Conservation (phyloP, 2,113 vertebrate genomes). For the Notarius lentiginosus region DNA sequence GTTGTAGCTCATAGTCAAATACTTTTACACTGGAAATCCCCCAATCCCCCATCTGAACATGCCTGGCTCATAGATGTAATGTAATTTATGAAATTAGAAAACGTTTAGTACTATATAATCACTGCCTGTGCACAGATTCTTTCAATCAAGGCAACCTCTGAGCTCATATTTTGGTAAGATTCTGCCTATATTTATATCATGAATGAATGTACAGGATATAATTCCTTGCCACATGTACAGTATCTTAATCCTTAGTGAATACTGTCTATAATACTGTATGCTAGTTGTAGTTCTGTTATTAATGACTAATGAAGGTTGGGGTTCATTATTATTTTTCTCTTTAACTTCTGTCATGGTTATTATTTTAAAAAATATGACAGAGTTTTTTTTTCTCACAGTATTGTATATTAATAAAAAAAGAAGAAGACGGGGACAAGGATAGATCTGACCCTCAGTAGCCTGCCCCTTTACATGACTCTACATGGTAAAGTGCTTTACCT, state of each 20-base stretch:
- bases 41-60: not conserved
- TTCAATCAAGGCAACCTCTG: not conserved
- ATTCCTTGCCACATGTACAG: not conserved
- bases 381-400: not conserved
- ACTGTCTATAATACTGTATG: not conserved
- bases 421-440: not conserved
- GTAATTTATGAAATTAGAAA: not conserved
- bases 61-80: not conserved
- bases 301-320: not conserved
- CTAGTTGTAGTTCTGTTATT: not conserved
- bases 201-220: not conserved
- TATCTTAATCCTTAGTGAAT: not conserved
- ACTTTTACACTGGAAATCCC: not conserved
- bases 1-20: constrained; percentile 5
- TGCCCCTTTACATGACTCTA: not conserved
- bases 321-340: not conserved
- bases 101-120: not conserved
- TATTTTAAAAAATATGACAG: not conserved
- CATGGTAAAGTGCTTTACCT: not conserved
- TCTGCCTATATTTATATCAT: not conserved
- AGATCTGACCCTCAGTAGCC: not conserved
- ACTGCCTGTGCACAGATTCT: not conserved
- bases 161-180: not conserved
- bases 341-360: not conserved
- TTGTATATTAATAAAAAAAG: not conserved